These are phyloP conservation scores for Monochamus alternatus DNA, from an alignment of 2,888 invertebrate genomes.

Conservation along the genomic window DNA sequence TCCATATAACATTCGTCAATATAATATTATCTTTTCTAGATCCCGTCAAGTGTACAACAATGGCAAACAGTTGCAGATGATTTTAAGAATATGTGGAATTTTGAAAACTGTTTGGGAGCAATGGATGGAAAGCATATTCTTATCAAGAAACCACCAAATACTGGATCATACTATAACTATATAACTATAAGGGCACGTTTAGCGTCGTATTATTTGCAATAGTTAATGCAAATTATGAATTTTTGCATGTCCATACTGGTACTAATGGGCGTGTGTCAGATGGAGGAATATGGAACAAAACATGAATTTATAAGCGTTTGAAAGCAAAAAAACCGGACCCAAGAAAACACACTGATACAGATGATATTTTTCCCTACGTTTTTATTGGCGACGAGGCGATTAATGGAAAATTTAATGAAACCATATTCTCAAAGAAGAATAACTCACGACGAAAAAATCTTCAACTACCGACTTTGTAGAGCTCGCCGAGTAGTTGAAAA, in stretches of 20 bases:
- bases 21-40: constrained; percentile 31
- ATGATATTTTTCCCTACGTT: constrained; percentile 35
- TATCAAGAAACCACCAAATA: constrained; percentile 44
- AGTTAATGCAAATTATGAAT: constrained; percentile 57
- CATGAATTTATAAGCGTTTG: constrained; percentile 44
- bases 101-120: constrained; percentile 49
- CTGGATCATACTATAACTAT: constrained; percentile 44
- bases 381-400: constrained; percentile 45
- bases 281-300: constrained; percentile 52
- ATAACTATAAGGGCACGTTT: constrained; percentile 49
- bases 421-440: constrained; percentile 37
- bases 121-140: constrained; percentile 51
- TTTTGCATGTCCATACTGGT: constrained; percentile 54
- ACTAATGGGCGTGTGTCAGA: constrained; percentile 56
- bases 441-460: constrained; percentile 40
- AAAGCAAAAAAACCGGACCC: constrained; percentile 32
- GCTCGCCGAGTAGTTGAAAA: too few species aligned
- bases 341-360: constrained; percentile 23
- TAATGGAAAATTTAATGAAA: constrained; percentile 45
- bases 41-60: constrained; percentile 38
- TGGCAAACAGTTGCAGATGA: constrained; percentile 44
- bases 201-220: constrained; percentile 52
- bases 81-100: constrained; percentile 49
- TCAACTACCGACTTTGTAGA: constrained; percentile 30
- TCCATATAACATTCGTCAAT: constrained; percentile 10